Evolutionary conservation across 2,888 invertebrate species (phyloP), one percentile per base, ranked within the genome.

Genomic region (Drosophila antonietae): DNA sequence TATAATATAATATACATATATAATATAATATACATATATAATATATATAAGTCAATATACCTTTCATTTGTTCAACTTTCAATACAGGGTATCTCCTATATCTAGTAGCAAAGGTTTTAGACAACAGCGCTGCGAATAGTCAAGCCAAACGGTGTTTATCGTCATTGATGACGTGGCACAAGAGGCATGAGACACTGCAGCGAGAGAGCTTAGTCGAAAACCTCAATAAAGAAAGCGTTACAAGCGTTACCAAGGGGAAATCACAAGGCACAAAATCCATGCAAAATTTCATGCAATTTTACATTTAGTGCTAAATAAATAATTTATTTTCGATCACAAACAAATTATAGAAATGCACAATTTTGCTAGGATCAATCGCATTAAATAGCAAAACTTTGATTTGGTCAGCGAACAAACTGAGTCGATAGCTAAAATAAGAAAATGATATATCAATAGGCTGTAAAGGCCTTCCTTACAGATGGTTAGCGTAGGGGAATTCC

Each of bases 81-180:
- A 28, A 14, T 43, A 43, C 14, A 31, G 41, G 31, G 55, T 31
- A 55, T 41, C 15, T 12, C 3, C 7, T 2, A 23, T 55, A 55
- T 55, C 41, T 55, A 8, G 39, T n/a, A n/a, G 41, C 28, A 41
- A 31, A 28, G 14, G 23, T 0, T 3, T 37, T 53, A 37, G 10
- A 39, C 37, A 53, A 52, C 14, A 14, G 23, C 20, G 5, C 20
- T n/a, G n/a, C n/a, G n/a, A n/a, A n/a, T n/a, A n/a, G n/a, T n/a
- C n/a, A n/a, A n/a, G n/a, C n/a, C n/a, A n/a, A 31, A 35, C 15
- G 12, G 23, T 23, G 23, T 47, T 28, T 47, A 14, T 59, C 59
- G 55, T 28, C 59, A 75, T 52, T 52, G 52, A 69, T 60, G 73
- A 60, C 59, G 64, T 35, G 35, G n/a, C 65, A 44, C 51, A n/a